A percentile compares a stretch with the other conserved stretches of the same genome.
Conservation (phyloP, 2,888 invertebrate genomes). For the Portevinia maculata region DNA sequence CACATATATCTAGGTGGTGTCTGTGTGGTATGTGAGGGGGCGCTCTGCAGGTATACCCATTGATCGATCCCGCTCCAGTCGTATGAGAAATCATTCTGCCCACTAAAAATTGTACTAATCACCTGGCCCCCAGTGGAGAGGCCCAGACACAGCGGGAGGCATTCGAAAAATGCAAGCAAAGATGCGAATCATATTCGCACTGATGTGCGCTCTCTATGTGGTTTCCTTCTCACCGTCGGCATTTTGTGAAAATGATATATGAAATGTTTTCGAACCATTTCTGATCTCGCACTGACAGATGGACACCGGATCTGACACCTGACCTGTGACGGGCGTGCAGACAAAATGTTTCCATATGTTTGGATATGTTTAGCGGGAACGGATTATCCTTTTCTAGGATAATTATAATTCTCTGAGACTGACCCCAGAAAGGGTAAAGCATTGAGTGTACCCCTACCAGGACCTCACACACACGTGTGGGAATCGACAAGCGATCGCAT, state of each 20-base stretch:
- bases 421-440: conserved; percentile 50
- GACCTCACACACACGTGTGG: conserved; percentile 59
- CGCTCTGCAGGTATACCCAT: conserved; percentile 37
- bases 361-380: conserved; percentile 47
- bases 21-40: conserved; percentile 26
- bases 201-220: conserved; percentile 47
- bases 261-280: conserved; percentile 66
- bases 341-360: conserved; percentile 23
- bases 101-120: conserved; percentile 74
- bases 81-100: conserved; percentile 60
- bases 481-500: conserved; percentile 44
- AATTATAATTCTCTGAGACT: conserved; percentile 49
- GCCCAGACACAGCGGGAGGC: conserved; percentile 64
- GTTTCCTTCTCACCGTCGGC: conserved; percentile 44
- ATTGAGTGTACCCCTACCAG: conserved; percentile 24
- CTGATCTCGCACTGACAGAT: conserved; percentile 67
- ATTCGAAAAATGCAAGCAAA: conserved; percentile 55
- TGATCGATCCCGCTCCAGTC: conserved; percentile 64
- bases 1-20: conserved; percentile 14
- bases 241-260: conserved; percentile 69
- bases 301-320: conserved; percentile 73
- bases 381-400: conserved; percentile 69
- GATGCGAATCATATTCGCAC: conserved; percentile 68
- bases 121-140: conserved; percentile 71
- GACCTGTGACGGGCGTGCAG: conserved; percentile 48